These are phyloP conservation scores for Acronicta leporina DNA, from an alignment of 2,888 invertebrate genomes.

Conservation along the genomic window DNA sequence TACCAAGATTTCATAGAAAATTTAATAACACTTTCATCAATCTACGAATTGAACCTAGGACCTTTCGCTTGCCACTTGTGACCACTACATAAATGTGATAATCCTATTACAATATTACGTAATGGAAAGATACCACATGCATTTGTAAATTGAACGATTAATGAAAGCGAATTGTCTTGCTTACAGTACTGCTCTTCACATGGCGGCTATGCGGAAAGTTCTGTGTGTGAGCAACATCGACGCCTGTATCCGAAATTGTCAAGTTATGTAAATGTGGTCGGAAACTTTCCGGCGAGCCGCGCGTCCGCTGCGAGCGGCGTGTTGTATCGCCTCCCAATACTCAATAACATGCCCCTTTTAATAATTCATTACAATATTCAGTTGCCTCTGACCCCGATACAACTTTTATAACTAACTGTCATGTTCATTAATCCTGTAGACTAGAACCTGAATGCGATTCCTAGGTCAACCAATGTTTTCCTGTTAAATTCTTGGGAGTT, in stretches of 20 bases:
- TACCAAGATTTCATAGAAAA: too few relatives aligned
- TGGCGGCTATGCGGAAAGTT: slow-evolving; percentile 38
- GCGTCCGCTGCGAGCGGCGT: slow-evolving; percentile 23
- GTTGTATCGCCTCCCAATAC: slow-evolving; percentile 35
- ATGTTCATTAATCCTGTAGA: neutral
- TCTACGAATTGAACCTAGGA: too few relatives aligned
- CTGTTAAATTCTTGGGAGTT: too few relatives aligned
- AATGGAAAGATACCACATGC: neutral
- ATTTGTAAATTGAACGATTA: neutral
- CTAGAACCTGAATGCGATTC: too few relatives aligned
- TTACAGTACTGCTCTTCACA: neutral
- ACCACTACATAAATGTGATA: too few relatives aligned
- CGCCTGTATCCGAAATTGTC: slow-evolving; percentile 54
- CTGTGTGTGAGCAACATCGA: slow-evolving; percentile 41
- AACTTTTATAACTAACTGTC: slow-evolving; percentile 42
- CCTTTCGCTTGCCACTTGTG: too few relatives aligned
- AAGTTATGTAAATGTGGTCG: slow-evolving; percentile 61
- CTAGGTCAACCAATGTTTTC: too few relatives aligned
- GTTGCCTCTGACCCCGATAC: slow-evolving; percentile 15
- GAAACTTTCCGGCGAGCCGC: slow-evolving; percentile 47
- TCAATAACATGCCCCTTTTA: slow-evolving; percentile 41
- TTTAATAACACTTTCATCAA: too few relatives aligned
- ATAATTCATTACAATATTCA: slow-evolving; percentile 54
- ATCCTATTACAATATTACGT: too few relatives aligned
- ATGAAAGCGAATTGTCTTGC: slow-evolving; percentile 31